Evolutionary conservation across 2,113 vertebrate genomes (phyloP).

Genomic region (Felis catus): DNA sequence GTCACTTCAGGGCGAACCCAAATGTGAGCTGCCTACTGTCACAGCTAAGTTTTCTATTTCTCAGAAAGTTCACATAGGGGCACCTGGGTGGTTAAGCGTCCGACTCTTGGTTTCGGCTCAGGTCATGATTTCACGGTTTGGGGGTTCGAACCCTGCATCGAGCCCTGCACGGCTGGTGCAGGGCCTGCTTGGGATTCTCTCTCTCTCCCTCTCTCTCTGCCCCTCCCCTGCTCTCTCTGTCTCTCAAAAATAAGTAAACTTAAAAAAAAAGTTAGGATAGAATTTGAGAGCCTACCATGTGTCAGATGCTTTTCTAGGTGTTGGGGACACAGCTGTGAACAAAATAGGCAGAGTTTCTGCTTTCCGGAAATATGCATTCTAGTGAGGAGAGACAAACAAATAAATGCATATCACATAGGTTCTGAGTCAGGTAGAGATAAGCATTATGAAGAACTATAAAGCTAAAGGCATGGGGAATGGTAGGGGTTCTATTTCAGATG

Average conservation of each 20-base stretch:
- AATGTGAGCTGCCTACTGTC: neutral
- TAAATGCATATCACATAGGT: neutral
- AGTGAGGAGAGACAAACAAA: neutral
- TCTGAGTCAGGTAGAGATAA: neutral
- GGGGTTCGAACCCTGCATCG: no score
- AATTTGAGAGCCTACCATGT: neutral
- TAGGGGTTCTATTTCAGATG: neutral
- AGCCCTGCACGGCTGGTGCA: no score
- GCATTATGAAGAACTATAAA: neutral
- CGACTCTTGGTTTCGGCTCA: no score
- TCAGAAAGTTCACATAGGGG: neutral
- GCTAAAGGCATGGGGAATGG: neutral
- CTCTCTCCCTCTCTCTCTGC: no score
- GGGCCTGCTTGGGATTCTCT: no score
- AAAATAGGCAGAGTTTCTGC: neutral
- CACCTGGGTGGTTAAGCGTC: no score
- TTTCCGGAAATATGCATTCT: neutral
- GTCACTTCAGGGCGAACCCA: neutral
- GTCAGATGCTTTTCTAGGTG: neutral
- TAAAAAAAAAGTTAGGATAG: neutral
- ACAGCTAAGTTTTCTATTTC: neutral
- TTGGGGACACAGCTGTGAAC: neutral
- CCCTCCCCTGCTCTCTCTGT: no score
- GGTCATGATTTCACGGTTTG: no score
- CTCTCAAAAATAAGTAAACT: no score